Conservation (phyloP, 2,797 vertebrate species). For the Apodemus agrarius region DNA sequence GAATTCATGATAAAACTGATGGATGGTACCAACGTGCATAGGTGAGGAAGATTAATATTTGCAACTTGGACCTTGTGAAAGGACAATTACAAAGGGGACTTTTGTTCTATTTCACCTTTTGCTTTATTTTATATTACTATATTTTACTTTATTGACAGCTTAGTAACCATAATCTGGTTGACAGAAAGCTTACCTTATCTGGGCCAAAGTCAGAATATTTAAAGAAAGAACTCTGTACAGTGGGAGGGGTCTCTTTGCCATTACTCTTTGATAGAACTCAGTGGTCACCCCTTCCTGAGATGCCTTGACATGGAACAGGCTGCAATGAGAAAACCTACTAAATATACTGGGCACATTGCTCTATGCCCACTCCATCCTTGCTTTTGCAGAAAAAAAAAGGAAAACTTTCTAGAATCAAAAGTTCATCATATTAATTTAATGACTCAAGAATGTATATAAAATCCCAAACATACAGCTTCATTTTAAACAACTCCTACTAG, state of each 20-base stretch:
- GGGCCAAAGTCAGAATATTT: neutral
- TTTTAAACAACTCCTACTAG: conserved; percentile 4
- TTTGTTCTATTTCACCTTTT: conserved; percentile 55
- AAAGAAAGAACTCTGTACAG: conserved; percentile 13
- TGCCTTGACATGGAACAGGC: neutral
- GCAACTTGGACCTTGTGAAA: conserved; percentile 76
- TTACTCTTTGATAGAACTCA: neutral
- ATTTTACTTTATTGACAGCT: conserved; percentile 54
- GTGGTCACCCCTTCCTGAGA: neutral
- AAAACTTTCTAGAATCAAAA: neutral
- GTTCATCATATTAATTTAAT: conserved; percentile 57
- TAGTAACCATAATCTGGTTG: neutral
- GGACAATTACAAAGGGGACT: conserved; percentile 38
- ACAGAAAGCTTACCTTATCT: conserved; percentile 2
- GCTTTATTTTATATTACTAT: conserved; percentile 20
- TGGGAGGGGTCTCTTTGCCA: neutral
- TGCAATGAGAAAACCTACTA: neutral
- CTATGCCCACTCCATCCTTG: neutral
- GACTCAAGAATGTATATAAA: conserved; percentile 28
- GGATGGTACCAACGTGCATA: conserved; percentile 82
- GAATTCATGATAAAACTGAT: conserved; percentile 86
- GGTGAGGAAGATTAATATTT: conserved; percentile 81
- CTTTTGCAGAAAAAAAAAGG: neutral
- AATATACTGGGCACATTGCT: neutral
- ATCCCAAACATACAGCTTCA: conserved; percentile 26